A percentile compares a stretch with the other conserved stretches of the same genome.
phyloP scores from a whole-genome alignment of 2,113 vertebrate species.

The Xyrauchen texanus region DNA sequence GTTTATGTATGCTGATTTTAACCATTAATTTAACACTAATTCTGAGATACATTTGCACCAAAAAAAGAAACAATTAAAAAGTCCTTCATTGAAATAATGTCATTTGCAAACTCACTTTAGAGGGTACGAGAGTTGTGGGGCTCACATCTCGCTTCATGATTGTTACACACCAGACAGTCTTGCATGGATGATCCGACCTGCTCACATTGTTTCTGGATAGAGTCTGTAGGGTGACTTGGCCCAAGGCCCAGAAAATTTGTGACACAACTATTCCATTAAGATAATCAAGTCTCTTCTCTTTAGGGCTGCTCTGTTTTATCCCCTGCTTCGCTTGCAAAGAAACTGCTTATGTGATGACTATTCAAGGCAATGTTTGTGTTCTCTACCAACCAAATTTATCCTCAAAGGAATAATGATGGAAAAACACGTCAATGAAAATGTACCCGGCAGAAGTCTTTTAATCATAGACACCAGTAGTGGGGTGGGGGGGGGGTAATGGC shows the following conservation, averaged over 20 bases:
- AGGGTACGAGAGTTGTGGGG: no score
- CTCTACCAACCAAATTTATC: conserved; percentile 59
- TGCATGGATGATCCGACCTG: conserved; percentile 33
- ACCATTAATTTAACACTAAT: no score
- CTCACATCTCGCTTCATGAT: not conserved
- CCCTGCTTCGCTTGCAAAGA: conserved; percentile 57
- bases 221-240: conserved; percentile 67
- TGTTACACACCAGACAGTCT: conserved; percentile 3
- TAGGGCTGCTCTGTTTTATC: conserved; percentile 46
- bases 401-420: conserved; percentile 52
- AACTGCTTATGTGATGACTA: conserved; percentile 63
- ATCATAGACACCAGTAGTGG: no score
- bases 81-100: no score
- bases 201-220: conserved; percentile 64
- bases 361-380: conserved; percentile 65
- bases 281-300: conserved; percentile 68
- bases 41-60: no score
- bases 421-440: conserved; percentile 54
- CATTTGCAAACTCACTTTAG: no score
- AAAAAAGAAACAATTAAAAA: no score
- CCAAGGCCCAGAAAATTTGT: conserved; percentile 62
- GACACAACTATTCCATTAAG: conserved; percentile 68
- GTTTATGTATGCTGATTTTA: no score
- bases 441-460: not conserved
- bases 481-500: no score